Evolutionary conservation across 1,140 invertebrate genomes (phyloP), one percentile per base, ranked within the genome.

Genomic region (Probaryconus sp.): DNA sequence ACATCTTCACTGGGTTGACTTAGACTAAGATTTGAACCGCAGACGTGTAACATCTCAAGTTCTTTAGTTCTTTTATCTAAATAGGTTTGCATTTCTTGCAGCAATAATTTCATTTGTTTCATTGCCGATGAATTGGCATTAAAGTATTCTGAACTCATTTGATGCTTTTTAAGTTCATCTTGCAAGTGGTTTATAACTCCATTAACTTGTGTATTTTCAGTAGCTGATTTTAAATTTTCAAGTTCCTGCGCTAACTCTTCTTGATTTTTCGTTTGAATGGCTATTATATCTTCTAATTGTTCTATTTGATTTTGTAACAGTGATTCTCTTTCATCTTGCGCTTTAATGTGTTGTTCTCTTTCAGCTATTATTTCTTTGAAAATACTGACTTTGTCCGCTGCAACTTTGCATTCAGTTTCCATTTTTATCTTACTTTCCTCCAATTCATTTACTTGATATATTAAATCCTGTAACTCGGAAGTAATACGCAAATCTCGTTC

Each of bases 1-100:
- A 95, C 91, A 80, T 95, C 94, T 82, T 95, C 94, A 63, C 92
- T 94, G 13, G 91, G 93, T 28, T 93, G 92, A 68, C 92, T 92
- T 58, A 92, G 89, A 79, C 90, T 45, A 84, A 90, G 31, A 88
- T 89, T 81, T 76, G 87, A 76, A 82, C 89, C 78, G 88, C 90
- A 88, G 35, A 87, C 85, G 11, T 94, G 92, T n/a, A 92, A 69
- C 0, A 89, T 88, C 85, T 95, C 93, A 17, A 95, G 76, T 24
- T 91, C 90, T 55, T 90, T 91, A 3, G 92, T 94, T 80, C 91
- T 90, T 77, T 91, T 89, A 42, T 91, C 91, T 13, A 94, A 33
- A 16, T 89, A 86, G 70, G 81, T 86, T 80, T 92, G 89, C 70
- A 93, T 89, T 21, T 91, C 91, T 11, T 87, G 84, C 11, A 93